Base-by-base conservation (phyloP, 1,140 invertebrate species). In the Cydia splendana region DNA sequence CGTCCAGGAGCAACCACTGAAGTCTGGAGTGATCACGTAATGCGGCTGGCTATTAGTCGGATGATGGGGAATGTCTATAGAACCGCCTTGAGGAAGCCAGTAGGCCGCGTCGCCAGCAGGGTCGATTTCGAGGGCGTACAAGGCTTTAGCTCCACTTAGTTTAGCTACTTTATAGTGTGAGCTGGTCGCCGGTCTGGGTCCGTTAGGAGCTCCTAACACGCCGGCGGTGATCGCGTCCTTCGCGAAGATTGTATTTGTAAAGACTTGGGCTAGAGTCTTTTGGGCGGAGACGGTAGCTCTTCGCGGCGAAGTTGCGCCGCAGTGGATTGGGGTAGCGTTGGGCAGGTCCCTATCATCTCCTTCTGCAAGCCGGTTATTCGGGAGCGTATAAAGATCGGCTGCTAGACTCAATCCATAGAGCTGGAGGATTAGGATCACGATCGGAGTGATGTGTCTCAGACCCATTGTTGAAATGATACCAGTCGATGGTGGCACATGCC, bases 21-120 rank as follows among this genome's bases (percentile, higher is more conserved):
- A 71, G n/a, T 71, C 67, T n/a, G 67, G 67, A n/a, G 67, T 71
- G 67, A 71, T 5, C 30, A 71, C 67, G 34, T 71, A 71, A 18
- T 71, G 30, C 2, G 67, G 67, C 15, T 71, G 34, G 5, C 6
- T 71, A 18, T 9, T 10, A 13, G 13, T 42, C 12, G 67, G 67
- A 10, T 38, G 13, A n/a, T 38, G 13, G 2, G 67, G 67, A 38
- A 71, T 71, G 12, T 71, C 67, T 18, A 71, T 20, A 18, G 5
- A 7, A 12, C 67, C 67, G 6, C 67, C 67, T 18, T 71, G 67
- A 71, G 67, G 67, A 0, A 71, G 67, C 67, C 67, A 71, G 67
- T 71, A 71, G 6, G 30, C 67, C 2, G 28, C 30, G 7, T 71
- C 67, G 2, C 67, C 67, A 38, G 67, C 30, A 12, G 28, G 30